Conservation (phyloP, 2,113 vertebrate species). For the Cottus gobio region DNA sequence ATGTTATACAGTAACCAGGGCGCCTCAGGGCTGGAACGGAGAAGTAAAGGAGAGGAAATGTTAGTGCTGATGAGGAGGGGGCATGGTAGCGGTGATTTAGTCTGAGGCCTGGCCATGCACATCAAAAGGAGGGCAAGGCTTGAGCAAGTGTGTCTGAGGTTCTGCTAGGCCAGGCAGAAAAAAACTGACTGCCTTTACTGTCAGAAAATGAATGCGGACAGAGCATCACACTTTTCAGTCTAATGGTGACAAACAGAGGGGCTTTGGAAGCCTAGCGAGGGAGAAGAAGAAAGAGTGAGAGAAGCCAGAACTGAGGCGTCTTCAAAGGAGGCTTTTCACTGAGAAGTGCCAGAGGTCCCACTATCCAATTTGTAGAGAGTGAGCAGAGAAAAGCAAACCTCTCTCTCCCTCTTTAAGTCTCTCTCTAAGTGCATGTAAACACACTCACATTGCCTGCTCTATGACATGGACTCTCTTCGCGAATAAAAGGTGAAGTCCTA, state of each 20-base stretch:
- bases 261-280: slow-evolving; percentile 71
- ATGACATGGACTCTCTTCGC: slow-evolving; percentile 26
- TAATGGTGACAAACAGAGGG: slow-evolving; percentile 80
- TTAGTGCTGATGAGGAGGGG: slow-evolving; percentile 57
- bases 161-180: slow-evolving; percentile 72
- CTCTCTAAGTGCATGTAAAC: slow-evolving; percentile 52
- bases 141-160: slow-evolving; percentile 75
- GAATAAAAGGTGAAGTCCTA: slow-evolving; percentile 46
- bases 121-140: slow-evolving; percentile 77
- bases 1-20: slow-evolving; percentile 82
- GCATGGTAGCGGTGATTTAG: slow-evolving; percentile 66
- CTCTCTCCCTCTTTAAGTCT: slow-evolving; percentile 38
- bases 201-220: slow-evolving; percentile 75
- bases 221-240: slow-evolving; percentile 70
- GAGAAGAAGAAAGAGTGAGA: slow-evolving; percentile 74
- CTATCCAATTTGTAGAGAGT: slow-evolving; percentile 76
- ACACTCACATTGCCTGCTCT: slow-evolving; percentile 51
- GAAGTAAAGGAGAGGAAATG: slow-evolving; percentile 62
- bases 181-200: slow-evolving; percentile 70
- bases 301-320: slow-evolving; percentile 65
- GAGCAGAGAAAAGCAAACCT: slow-evolving; percentile 54
- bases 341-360: slow-evolving; percentile 72
- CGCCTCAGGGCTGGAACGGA: slow-evolving; percentile 64
- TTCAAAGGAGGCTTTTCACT: slow-evolving; percentile 72
- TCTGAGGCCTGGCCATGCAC: slow-evolving; percentile 65